phyloP scores from a whole-genome alignment of 2,113 vertebrate genomes.

The Cottus gobio region DNA sequence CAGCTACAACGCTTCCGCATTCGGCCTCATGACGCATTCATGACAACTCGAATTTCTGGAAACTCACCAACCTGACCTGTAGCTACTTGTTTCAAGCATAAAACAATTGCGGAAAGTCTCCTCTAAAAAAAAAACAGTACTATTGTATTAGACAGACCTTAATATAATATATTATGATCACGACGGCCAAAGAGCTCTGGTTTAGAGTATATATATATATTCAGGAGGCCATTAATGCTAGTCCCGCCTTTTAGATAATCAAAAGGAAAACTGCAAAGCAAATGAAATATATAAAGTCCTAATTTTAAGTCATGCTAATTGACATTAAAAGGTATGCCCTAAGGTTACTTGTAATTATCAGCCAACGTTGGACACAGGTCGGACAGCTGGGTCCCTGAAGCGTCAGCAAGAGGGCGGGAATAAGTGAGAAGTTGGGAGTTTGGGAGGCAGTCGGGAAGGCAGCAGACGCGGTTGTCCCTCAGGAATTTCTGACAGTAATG shows the following conservation, averaged over 20 bases:
- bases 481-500: slow-evolving; percentile 51
- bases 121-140: background rate
- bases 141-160: background rate
- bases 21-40: slow-evolving; percentile 45
- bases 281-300: background rate
- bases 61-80: background rate
- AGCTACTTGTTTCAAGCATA: no score
- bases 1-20: slow-evolving; percentile 29
- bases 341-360: background rate
- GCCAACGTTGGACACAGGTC: background rate
- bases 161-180: background rate
- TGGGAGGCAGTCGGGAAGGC: slow-evolving; percentile 12
- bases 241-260: background rate
- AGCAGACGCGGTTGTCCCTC: slow-evolving; percentile 55
- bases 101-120: background rate
- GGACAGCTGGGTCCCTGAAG: background rate
- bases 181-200: background rate
- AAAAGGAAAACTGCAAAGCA: background rate
- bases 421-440: slow-evolving; percentile 25
- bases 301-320: background rate
- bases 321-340: background rate
- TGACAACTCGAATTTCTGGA: background rate
- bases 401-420: slow-evolving; percentile 61
- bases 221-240: background rate
- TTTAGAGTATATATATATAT: background rate